These are phyloP conservation scores for Polyodon spathula DNA, from an alignment of 2,113 vertebrate species.

Conservation along the genomic window DNA sequence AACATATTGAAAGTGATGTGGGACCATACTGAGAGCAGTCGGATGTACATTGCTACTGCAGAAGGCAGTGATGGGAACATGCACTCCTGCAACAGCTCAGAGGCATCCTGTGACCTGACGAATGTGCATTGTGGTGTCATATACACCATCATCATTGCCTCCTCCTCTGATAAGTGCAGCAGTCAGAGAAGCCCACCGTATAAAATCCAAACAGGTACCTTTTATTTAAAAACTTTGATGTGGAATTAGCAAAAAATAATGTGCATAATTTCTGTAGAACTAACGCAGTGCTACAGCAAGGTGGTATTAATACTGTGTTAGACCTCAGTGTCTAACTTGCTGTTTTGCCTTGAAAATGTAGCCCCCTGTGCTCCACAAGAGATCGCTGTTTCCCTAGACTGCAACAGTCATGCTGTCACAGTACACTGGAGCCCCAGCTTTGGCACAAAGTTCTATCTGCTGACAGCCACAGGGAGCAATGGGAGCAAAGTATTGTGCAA, in stretches of 20 bases:
- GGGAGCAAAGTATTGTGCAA: constrained; percentile 34
- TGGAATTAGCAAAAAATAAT: not conserved
- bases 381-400: constrained; percentile 30
- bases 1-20: constrained; percentile 41
- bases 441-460: constrained; percentile 35
- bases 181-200: constrained; percentile 41
- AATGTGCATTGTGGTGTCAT: constrained; percentile 39
- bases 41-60: constrained; percentile 43
- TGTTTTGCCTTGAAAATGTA: constrained; percentile 14
- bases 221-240: not conserved
- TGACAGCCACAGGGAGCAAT: constrained; percentile 24
- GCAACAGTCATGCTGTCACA: constrained; percentile 25
- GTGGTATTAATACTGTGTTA: not conserved
- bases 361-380: constrained; percentile 51
- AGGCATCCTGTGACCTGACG: constrained; percentile 39
- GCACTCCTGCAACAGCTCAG: constrained; percentile 34
- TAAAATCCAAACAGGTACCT: constrained; percentile 49
- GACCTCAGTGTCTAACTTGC: not conserved
- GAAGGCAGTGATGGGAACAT: constrained; percentile 32
- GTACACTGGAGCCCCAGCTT: constrained; percentile 44
- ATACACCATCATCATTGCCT: constrained; percentile 46
- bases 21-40: constrained; percentile 20
- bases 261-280: not conserved
- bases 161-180: constrained; percentile 39
- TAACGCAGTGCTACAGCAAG: not conserved